A percentile compares a stretch with the other conserved stretches of the same genome.
Conservation (phyloP, 2,113 vertebrate species). For the Struthidea cinerea region DNA sequence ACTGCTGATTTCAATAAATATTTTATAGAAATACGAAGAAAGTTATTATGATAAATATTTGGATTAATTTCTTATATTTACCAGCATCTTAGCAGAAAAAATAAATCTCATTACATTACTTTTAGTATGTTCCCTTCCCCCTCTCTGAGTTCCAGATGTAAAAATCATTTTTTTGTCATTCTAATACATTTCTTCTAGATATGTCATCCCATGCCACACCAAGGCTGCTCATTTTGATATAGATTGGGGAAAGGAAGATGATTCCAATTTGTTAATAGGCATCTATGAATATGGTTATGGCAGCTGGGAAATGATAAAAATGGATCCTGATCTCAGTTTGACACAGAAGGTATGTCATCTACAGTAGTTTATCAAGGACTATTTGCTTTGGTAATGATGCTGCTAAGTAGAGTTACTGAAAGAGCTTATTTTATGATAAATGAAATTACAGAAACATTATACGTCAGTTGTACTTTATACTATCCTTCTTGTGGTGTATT, state of each 20-base stretch:
- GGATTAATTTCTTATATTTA: neutral
- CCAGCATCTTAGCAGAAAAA: neutral
- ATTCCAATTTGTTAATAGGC: slow-evolving; percentile 94
- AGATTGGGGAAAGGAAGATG: slow-evolving; percentile 95
- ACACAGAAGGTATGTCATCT: slow-evolving; percentile 87
- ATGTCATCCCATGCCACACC: slow-evolving; percentile 90
- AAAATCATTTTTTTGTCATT: neutral
- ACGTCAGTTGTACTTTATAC: accelerated
- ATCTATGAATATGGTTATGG: slow-evolving; percentile 99
- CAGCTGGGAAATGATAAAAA: slow-evolving; percentile 99
- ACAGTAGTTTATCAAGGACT: neutral
- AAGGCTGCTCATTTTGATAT: slow-evolving; percentile 99
- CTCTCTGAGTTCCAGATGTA: neutral
- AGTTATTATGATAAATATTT: neutral
- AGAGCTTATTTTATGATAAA: neutral
- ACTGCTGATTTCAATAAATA: neutral
- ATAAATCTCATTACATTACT: neutral
- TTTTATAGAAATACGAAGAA: neutral
- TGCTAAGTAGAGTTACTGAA: neutral
- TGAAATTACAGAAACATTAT: neutral
- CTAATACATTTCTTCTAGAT: slow-evolving; percentile 71
- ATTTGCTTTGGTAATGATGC: neutral
- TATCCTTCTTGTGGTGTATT: neutral
- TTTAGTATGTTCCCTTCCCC: neutral
- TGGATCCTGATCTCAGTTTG: slow-evolving; percentile 97